Evolutionary conservation across 2,113 vertebrate species (phyloP), one percentile per base, ranked within the genome.

Genomic region (Cyphomyrus plagiostoma): DNA sequence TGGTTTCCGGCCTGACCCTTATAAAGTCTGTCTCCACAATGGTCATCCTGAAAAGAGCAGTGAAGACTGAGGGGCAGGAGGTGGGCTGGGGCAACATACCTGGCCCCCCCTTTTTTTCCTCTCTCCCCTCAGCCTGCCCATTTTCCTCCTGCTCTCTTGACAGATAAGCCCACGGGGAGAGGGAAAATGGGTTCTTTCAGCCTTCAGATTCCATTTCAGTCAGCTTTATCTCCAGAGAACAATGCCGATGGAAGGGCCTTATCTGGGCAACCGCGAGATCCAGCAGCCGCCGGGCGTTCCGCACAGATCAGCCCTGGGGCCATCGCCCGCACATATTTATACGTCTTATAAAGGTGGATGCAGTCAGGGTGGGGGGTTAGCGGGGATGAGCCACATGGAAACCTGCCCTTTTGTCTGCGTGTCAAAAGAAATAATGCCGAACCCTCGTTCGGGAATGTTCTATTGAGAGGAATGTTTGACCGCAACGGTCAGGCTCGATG

Each of bases 161-260:
- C 90, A 92, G 92, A 93, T 93, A 92, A 92, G 92, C 90, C 91
- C 90, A 74, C 62, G 58, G 90, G 88, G 89, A 88, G 87, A 89
- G 89, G 88, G 87, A 91, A 92, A 92, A 92, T 92, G 88, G 92
- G 91, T 84, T 92, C 92, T 93, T 94, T 94, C 92, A 92, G 92
- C 90, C 91, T 92, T 92, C 91, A 94, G 92, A 94, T 94, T 93
- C 92, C 91, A 93, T 94, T 94, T 93, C 92, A 93, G 89, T 91
- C 87, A 89, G 86, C 91, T 92, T 92, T 93, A 92, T 94, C 92
- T 93, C 91, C 92, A 89, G 92, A 92, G 93, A 93, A 93, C 93
- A 93, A 93, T 93, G 92, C 89, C 86, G 85, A 90, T 91, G 91
- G 91, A 93, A 90, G 86, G 45, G 90, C 91, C 92, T 93, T 93